Percentiles rank a stretch among this genome's conserved stretches.
Evolutionary conservation across 2,113 vertebrate genomes (phyloP).

Genomic region (Phylloscopus trochiloides): DNA sequence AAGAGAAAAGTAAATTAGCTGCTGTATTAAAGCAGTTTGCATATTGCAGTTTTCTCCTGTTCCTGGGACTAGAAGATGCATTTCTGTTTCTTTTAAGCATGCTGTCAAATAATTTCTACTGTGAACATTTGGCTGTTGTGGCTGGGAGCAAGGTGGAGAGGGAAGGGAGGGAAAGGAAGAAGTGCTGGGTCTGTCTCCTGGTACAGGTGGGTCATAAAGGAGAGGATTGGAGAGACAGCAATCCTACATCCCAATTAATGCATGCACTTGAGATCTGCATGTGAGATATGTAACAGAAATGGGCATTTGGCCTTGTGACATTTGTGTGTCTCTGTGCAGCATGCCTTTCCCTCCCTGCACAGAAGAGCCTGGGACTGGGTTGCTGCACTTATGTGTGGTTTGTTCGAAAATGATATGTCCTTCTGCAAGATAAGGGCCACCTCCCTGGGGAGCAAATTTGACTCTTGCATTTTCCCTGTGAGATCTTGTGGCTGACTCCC

Average conservation of each 20-base stretch:
- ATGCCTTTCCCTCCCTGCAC: not conserved
- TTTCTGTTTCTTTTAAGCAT: not conserved
- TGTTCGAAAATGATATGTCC: not conserved
- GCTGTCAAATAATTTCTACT: not conserved
- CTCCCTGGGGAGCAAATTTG: not conserved
- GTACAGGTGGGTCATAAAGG: not conserved
- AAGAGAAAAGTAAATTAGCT: not conserved
- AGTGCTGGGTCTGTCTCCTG: not conserved
- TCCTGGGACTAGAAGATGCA: not conserved
- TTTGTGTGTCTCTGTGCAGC: not conserved
- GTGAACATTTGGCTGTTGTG: not conserved
- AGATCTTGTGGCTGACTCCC: not conserved
- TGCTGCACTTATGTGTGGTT: not conserved
- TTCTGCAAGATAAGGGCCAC: not conserved
- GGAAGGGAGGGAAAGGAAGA: not conserved
- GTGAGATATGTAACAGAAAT: accelerated
- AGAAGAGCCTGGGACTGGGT: not conserved
- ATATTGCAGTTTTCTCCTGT: not conserved
- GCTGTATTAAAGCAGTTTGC: not conserved
- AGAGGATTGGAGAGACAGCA: not conserved
- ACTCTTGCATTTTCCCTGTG: not conserved
- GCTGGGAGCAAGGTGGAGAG: not conserved
- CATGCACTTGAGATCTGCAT: not conserved
- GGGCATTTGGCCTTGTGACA: not conserved
- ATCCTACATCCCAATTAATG: not conserved